Base-by-base conservation (phyloP, 2,797 vertebrate species). In the Sciurus carolinensis region DNA sequence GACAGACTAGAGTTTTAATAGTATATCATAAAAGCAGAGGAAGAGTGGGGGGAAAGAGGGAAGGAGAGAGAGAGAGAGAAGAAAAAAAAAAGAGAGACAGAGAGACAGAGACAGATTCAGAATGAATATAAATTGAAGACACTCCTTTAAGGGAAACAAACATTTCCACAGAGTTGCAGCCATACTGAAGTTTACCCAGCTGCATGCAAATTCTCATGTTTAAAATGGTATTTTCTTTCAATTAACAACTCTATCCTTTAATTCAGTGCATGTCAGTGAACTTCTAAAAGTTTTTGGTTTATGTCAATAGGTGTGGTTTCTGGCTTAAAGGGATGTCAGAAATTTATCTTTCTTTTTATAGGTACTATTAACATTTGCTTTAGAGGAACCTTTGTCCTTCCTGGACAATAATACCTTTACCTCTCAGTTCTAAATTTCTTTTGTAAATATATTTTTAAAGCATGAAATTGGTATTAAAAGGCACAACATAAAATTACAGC, bases 211-310 rank as follows among this genome's bases (percentile, higher is more conserved):
- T 92, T 80, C 73, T 77, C 9, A 54, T 69, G 17, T 42, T 84
- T 92, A 30, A 81, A 93, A 85, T 67, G 50, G 4, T 71, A 77
- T 64, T 93, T 96, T 59, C 44, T 93, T 95, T 94, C 80, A 80
- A 50, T 89, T 88, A 90, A 75, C 42, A 93, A 75, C 39, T 79
- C 52, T 87, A 47, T 22, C 50, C 36, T 89, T 28, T 1, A 76
- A 82, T 89, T 84, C 64, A 17, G 73, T 64, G 28, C 28, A 93
- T 52, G 47, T 50, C 69, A 84, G 11, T 92, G 17, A 93, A 73
- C 72, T 91, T 42, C 39, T 94, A 67, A 95, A 69, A 62, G 62
- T 36, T 92, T 96, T 79, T 54, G 5, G 75, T 82, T 85, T 94
- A 82, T 33, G n/a, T 57, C 72, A 86, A 22, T 62, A 86, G 26